A percentile compares a stretch with the other conserved stretches of the same genome.
phyloP scores from a whole-genome alignment of 1,140 invertebrate genomes.

The Drosophila ananassae region DNA sequence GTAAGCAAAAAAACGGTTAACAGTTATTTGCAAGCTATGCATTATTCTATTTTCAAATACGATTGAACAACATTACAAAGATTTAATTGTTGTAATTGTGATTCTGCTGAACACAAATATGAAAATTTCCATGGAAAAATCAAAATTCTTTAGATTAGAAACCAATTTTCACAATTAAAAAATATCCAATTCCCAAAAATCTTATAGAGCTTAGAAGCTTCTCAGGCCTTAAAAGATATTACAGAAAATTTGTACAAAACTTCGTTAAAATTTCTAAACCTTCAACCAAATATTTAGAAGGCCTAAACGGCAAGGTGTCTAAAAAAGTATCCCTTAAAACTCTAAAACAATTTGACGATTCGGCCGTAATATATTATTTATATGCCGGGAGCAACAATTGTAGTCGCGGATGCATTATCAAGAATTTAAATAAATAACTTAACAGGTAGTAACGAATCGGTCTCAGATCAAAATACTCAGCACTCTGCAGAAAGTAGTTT shows the following conservation, averaged over 20 bases:
- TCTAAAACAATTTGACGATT: not conserved
- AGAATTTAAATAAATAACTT: too few relatives aligned
- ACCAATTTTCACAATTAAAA: not conserved
- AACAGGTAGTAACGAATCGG: too few relatives aligned
- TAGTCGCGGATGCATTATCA: not conserved
- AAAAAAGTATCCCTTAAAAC: not conserved
- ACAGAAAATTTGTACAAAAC: not conserved
- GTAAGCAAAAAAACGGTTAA: too few relatives aligned
- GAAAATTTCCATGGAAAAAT: slow-evolving; percentile 12
- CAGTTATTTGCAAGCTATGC: too few relatives aligned
- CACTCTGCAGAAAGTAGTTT: slow-evolving; percentile 9
- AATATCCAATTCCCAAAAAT: slow-evolving; percentile 4
- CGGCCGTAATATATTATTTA: not conserved
- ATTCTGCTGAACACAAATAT: slow-evolving; percentile 6
- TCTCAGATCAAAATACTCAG: too few relatives aligned
- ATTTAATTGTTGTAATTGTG: not conserved
- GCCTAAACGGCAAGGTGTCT: not conserved
- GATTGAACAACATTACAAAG: not conserved
- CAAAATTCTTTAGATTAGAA: not conserved
- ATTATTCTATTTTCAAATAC: slow-evolving; percentile 4
- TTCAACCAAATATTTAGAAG: slow-evolving; percentile 3
- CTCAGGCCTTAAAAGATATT: not conserved
- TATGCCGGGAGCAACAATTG: too few relatives aligned
- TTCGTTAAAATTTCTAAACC: not conserved
- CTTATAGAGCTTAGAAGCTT: slow-evolving; percentile 4